Base-by-base conservation (phyloP, 2,888 invertebrate species). In the Syritta pipiens region DNA sequence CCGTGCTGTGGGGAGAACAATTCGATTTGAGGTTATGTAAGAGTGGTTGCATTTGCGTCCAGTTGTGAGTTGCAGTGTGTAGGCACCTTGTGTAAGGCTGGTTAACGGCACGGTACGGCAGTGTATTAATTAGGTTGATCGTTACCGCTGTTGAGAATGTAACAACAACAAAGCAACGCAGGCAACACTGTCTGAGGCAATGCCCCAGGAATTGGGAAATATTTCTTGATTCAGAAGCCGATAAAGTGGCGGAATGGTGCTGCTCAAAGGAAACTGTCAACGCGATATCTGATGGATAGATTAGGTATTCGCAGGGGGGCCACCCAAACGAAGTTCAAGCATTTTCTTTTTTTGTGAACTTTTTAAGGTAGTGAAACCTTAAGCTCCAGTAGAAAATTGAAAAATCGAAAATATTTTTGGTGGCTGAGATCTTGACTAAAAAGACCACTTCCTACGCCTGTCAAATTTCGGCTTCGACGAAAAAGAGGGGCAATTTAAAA, bases 61-160 rank as follows among this genome's bases (percentile, higher is more conserved):
- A 59, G 51, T 57, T 53, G 71, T 65, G 57, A 51, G 26, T 24
- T 65, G 76, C 49, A 57, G 35, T 63, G 44, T 69, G 49, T 2
- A n/a, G 22, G 46, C 12, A 28, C 12, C 48, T 67, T 57, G 24
- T 59, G 40, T 71, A 35, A 28, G 49, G 42, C 28, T 26, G 48
- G 22, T 22, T 37, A 22, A 40, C 30, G 55, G 40, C 14, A 44
- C 42, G 44, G 22, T 22, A 40, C 24, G 24, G 40, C 51, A 40
- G 59, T 71, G 65, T 35, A 35, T 77, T 60, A 71, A 77, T 71
- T 65, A 77, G 59, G 57, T 37, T 57, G 42, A 57, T 63, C 19
- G 42, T 49, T 53, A 57, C 24, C 49, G 22, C 24, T 63, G 32
- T 49, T 28, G 30, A 22, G 7, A 10, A 63, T n/a, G n/a, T n/a